Conservation (phyloP, 1,140 invertebrate species). For the Drosophila aff. region DNA sequence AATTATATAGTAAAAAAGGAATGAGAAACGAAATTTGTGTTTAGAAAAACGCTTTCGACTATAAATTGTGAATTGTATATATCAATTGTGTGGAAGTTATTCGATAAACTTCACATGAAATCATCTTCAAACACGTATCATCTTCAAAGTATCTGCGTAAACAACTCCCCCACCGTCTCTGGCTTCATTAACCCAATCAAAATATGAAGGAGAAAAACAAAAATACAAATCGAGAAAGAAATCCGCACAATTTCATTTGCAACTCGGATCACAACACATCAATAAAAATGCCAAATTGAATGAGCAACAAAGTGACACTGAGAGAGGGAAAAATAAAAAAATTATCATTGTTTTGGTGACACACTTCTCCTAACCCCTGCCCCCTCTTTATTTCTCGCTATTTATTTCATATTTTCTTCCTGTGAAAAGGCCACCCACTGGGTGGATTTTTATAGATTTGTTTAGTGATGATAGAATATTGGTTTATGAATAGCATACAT, state of each 20-base stretch:
- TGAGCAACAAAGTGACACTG: constrained; percentile 26
- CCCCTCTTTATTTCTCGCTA: neutral
- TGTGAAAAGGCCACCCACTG: constrained; percentile 42
- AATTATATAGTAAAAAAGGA: neutral
- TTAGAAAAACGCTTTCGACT: neutral
- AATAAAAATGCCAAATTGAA: constrained; percentile 74
- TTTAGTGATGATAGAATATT: neutral
- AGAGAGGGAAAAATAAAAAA: constrained; percentile 27
- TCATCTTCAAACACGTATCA: constrained; percentile 13
- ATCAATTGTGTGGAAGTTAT: constrained; percentile 16
- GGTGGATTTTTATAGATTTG: constrained; percentile 17
- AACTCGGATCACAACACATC: constrained; percentile 66
- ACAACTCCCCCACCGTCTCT: constrained; percentile 1
- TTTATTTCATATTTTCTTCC: constrained; percentile 7
- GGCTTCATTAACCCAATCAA: constrained; percentile 39
- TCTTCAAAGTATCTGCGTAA: constrained; percentile 24
- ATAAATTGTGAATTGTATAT: neutral
- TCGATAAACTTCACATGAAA: constrained; percentile 11
- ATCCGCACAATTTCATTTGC: constrained; percentile 44
- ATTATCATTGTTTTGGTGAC: constrained; percentile 51
- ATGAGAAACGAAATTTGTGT: neutral
- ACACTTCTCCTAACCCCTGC: constrained; percentile 7
- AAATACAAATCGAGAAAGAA: constrained; percentile 17
- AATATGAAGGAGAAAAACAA: constrained; percentile 21
- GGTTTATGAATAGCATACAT: neutral